Conservation (phyloP, 2,797 vertebrate species). For the Allobates femoralis region DNA sequence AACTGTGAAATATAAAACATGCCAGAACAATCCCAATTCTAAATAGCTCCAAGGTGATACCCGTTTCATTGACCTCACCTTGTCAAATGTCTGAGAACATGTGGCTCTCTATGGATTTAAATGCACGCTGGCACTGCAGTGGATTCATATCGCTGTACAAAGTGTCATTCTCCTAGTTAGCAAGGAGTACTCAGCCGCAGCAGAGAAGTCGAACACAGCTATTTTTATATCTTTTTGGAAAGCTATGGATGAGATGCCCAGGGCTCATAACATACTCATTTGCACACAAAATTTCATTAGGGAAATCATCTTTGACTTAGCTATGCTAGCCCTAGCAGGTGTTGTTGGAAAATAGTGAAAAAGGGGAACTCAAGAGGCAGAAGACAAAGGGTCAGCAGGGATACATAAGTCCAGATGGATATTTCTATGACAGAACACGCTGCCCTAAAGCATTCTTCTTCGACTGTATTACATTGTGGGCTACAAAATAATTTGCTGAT, state of each 20-base stretch:
- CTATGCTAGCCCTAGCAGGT: slow-evolving; percentile 33
- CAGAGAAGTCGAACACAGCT: slow-evolving; percentile 19
- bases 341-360: slow-evolving; percentile 23
- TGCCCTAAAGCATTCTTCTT: slow-evolving; percentile 14
- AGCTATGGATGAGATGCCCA: slow-evolving; percentile 16
- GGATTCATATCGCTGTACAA: slow-evolving; percentile 21
- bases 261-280: slow-evolving; percentile 36
- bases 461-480: not conserved
- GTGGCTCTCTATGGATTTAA: slow-evolving; percentile 28
- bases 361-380: not conserved
- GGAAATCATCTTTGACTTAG: slow-evolving; percentile 49
- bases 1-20: slow-evolving; percentile 33
- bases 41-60: slow-evolving; percentile 42
- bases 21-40: slow-evolving; percentile 25
- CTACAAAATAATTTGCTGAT: not conserved
- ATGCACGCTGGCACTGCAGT: slow-evolving; percentile 21
- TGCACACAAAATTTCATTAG: slow-evolving; percentile 39
- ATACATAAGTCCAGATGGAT: slow-evolving; percentile 18
- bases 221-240: not conserved
- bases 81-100: slow-evolving; percentile 42
- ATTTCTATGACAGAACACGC: not conserved
- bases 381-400: slow-evolving; percentile 15
- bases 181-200: slow-evolving; percentile 32
- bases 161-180: slow-evolving; percentile 43
- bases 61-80: slow-evolving; percentile 45